Conservation (phyloP, 2,888 invertebrate genomes). For the Cataglyphis altisquamis region DNA sequence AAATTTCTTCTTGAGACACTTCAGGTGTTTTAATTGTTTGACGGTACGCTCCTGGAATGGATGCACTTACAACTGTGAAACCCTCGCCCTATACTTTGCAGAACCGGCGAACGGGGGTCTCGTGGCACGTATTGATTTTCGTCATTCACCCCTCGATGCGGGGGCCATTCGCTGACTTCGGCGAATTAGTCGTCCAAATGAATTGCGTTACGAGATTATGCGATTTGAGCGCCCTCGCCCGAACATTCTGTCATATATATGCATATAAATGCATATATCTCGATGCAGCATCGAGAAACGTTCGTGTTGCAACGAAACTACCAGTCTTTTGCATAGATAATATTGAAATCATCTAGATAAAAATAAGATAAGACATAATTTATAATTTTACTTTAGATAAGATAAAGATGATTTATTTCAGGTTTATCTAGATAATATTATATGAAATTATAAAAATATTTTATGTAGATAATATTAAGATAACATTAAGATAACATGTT, state of each 20-base stretch:
- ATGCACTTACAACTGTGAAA: slow-evolving; percentile 49
- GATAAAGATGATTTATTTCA: too few species aligned
- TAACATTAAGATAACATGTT: too few species aligned
- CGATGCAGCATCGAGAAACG: background rate
- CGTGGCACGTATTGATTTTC: slow-evolving; percentile 70
- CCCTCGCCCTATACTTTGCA: slow-evolving; percentile 57
- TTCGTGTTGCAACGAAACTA: background rate
- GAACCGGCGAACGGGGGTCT: slow-evolving; percentile 55
- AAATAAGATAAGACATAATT: too few species aligned
- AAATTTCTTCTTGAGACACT: background rate
- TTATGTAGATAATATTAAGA: too few species aligned
- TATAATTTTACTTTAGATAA: too few species aligned
- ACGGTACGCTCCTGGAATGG: slow-evolving; percentile 57
- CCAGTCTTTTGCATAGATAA: too few species aligned
- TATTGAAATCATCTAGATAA: too few species aligned
- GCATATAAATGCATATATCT: slow-evolving; percentile 1
- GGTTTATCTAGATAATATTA: too few species aligned
- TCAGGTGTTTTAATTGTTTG: slow-evolving; percentile 14
- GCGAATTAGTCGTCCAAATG: slow-evolving; percentile 72
- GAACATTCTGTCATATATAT: background rate
- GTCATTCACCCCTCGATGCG: slow-evolving; percentile 56
- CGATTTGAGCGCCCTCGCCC: slow-evolving; percentile 54
- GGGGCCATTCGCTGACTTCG: slow-evolving; percentile 73
- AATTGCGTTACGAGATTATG: slow-evolving; percentile 74
- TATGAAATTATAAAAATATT: too few species aligned